phyloP scores from a whole-genome alignment of 2,888 invertebrate genomes.

The Ypsolopha scabrella region DNA sequence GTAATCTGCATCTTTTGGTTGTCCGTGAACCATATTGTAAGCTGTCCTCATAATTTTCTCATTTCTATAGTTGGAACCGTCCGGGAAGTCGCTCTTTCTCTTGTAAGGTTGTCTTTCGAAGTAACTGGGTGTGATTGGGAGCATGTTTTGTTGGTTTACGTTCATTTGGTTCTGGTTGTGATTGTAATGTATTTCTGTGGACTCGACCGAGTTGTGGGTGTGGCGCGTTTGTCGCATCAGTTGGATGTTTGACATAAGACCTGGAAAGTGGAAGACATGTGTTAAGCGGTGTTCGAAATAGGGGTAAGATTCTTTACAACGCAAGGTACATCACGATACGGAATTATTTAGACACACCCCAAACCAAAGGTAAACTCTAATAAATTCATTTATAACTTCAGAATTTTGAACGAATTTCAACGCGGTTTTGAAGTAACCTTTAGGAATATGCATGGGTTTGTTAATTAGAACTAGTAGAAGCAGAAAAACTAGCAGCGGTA shows the following conservation, averaged over 20 bases:
- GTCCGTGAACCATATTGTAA: slow-evolving; percentile 43
- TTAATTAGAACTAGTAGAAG: too few species aligned
- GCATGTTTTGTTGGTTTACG: slow-evolving; percentile 32
- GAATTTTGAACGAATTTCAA: too few species aligned
- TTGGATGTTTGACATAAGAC: slow-evolving; percentile 44
- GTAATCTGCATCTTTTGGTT: slow-evolving; percentile 38
- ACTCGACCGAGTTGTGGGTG: slow-evolving; percentile 45
- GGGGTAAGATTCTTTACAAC: too few species aligned
- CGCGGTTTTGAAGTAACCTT: too few species aligned
- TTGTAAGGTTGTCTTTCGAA: slow-evolving; percentile 53
- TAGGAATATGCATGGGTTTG: too few species aligned
- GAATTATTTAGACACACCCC: too few species aligned
- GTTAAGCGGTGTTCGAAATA: background rate
- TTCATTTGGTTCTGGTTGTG: slow-evolving; percentile 34
- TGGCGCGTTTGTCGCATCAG: slow-evolving; percentile 40
- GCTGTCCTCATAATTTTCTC: slow-evolving; percentile 57
- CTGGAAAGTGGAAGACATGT: slow-evolving; percentile 23
- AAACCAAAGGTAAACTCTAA: too few species aligned
- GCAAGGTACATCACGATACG: too few species aligned
- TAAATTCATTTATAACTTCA: too few species aligned
- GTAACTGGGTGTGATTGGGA: slow-evolving; percentile 45
- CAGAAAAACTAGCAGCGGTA: too few species aligned
- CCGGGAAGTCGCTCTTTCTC: slow-evolving; percentile 53
- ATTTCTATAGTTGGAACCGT: slow-evolving; percentile 42
- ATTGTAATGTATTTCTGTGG: slow-evolving; percentile 50